Conservation (phyloP, 2,113 vertebrate genomes). For the Ictidomys tridecemlineatus region DNA sequence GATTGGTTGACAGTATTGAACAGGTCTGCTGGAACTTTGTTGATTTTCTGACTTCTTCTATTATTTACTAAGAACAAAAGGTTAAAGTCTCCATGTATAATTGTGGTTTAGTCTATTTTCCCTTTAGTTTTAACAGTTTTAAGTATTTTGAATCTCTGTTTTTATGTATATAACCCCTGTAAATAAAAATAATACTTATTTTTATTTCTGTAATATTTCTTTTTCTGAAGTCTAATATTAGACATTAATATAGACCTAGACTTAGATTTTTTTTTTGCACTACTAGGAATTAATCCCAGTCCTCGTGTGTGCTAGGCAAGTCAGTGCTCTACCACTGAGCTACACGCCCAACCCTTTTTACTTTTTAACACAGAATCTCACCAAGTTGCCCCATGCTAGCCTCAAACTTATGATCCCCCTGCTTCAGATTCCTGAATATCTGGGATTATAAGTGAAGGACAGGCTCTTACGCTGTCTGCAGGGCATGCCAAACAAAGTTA, state of each 20-base stretch:
- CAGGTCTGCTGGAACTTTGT: neutral
- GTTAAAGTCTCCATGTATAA: neutral
- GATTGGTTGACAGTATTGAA: neutral
- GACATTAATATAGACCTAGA: neutral
- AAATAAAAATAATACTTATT: neutral
- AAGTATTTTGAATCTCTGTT: neutral
- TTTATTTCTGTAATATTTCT: conserved; percentile 2
- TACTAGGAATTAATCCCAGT: no score
- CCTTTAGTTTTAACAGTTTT: neutral
- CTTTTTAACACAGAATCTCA: no score
- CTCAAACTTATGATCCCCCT: no score
- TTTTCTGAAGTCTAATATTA: neutral
- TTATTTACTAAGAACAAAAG: neutral
- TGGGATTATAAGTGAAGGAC: no score
- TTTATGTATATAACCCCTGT: neutral
- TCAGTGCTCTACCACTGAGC: no score
- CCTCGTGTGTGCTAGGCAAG: no score
- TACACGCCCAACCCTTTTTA: no score
- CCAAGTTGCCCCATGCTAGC: no score
- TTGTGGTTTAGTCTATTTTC: neutral
- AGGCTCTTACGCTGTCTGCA: no score
- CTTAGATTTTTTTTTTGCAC: no score
- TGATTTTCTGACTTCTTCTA: neutral
- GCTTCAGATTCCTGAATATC: no score
- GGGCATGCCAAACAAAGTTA: no score